Evolutionary conservation across 2,888 invertebrate genomes (phyloP), one percentile per base, ranked within the genome.

Genomic region (Fragum fragum): DNA sequence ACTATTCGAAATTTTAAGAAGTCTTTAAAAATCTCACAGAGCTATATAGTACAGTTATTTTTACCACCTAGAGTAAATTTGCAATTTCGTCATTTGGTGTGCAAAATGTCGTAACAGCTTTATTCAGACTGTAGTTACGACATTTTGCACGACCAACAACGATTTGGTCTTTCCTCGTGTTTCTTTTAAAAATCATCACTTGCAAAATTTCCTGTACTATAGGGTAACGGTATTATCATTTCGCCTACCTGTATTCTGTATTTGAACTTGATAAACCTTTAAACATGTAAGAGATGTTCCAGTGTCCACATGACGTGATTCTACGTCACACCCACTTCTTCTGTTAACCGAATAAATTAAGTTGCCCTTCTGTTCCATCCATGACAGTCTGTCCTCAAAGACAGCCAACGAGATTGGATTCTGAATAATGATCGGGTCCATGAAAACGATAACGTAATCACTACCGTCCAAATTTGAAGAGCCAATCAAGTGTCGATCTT

Each of bases 401-500:
- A 57, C 57, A 5, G 57, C 23, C 26, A 57, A 23, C 5, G 57
- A 57, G 9, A n/a, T 11, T 11, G 57, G 26, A 23, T n/a, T 2
- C 23, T 23, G 57, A 57, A 57, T 26, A 23, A 14, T n/a, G 52
- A 5, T 18, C 28, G 57, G 57, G 14, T 57, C 26, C 57, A 57
- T 57, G 23, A 26, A 3, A n/a, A 57, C 57, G 26, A 57, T 57
- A 3, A 23, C 11, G 26, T 57, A 23, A n/a, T 57, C 28, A 57
- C 26, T 26, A n/a, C 57, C 57, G n/a, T 57, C 57, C 14, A 57
- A 9, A 57, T 57, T 57, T 1, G 57, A 57, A 2, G 57, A 57
- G 9, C n/a, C 57, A 26, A 57, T 57, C 57, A 57, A 11, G 57
- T 57, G 57, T 18, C 57, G 57, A 3, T 57, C 18, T 57, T 11